Evolutionary conservation across 2,797 vertebrate genomes (phyloP), one percentile per base, ranked within the genome.

Genomic region (Alosa sapidissima): DNA sequence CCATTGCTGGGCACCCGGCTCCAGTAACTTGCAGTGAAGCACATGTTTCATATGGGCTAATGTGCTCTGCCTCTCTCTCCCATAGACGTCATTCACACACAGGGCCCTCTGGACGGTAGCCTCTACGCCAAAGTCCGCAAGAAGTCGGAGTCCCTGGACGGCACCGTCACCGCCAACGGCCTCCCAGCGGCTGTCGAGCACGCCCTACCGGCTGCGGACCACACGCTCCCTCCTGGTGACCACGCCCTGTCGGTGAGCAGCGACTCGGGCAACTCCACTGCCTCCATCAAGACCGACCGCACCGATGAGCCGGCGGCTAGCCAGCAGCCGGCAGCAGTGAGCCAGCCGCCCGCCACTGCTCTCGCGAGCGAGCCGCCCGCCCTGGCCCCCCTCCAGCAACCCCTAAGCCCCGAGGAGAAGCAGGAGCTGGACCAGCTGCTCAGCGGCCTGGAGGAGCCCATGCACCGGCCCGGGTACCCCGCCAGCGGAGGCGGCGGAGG

Each of bases 91-190:
- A 96, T 97, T 88, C 98, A 99, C 89, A 99, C 98, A 0, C 95
- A 99, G 93, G 98, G 98, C 62, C 98, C 98, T 0, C 92, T 99
- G 91, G 98, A 99, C 0, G 98, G 98, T 91, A 99, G 98, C 92
- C 96, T 99, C 86, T 99, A 99, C 0, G 98, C 98, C 92, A 99
- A 98, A 92, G 98, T 99, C 89, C 97, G 98, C 89, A 99, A 99
- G 95, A 99, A 99, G 94, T 41, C 41, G 2, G 97, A 99, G 83
- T 98, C 96, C 2, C 89, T 96, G 48, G 96, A 98, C 36, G 96
- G 95, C 89, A 90, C 95, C 0, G 93, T 96, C 87, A 95, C 94
- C 13, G 84, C 94, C 1, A 91, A 96, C 5, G 97, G 97, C 19
- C 95, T 97, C 82, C 92, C 93, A 0, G 89, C 92, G 49, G 85